Evolutionary conservation across 2,113 vertebrate genomes (phyloP).

Genomic region (Brachypteracias leptosomus): DNA sequence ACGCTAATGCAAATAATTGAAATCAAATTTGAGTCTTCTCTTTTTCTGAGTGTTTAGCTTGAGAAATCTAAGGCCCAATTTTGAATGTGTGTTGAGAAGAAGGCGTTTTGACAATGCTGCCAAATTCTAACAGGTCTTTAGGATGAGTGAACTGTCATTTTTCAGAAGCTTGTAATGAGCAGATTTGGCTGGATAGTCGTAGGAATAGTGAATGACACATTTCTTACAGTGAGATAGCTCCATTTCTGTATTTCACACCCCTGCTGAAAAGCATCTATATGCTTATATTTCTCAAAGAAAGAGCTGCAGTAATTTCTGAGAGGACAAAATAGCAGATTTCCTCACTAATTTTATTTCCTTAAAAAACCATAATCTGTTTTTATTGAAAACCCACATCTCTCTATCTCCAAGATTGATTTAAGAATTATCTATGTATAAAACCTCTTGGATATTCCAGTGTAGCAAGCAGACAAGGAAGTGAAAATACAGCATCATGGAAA

Average conservation of each 20-base stretch:
- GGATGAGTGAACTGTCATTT: not conserved
- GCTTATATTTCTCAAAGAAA: not conserved
- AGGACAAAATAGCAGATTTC: not conserved
- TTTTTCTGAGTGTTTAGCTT: not conserved
- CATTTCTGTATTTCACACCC: not conserved
- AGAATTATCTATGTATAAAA: not conserved
- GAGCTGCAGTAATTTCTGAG: not conserved
- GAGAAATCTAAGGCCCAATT: not conserved
- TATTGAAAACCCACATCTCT: not conserved
- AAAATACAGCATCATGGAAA: not conserved
- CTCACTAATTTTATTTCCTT: not conserved
- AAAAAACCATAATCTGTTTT: not conserved
- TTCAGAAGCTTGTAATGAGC: not conserved
- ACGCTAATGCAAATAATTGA: not conserved
- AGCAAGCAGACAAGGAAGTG: not conserved
- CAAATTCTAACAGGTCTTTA: not conserved
- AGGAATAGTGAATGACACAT: not conserved
- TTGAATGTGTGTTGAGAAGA: not conserved
- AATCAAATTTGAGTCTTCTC: not conserved
- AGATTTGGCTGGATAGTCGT: slow-evolving; percentile 2
- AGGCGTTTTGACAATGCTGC: not conserved
- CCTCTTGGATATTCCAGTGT: not conserved
- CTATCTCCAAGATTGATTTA: not conserved
- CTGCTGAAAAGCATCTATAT: not conserved
- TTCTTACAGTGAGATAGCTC: not conserved